Percentiles rank a stretch among this genome's conserved stretches.
Conservation (phyloP, 2,888 invertebrate genomes). For the Plemyria rubiginata region DNA sequence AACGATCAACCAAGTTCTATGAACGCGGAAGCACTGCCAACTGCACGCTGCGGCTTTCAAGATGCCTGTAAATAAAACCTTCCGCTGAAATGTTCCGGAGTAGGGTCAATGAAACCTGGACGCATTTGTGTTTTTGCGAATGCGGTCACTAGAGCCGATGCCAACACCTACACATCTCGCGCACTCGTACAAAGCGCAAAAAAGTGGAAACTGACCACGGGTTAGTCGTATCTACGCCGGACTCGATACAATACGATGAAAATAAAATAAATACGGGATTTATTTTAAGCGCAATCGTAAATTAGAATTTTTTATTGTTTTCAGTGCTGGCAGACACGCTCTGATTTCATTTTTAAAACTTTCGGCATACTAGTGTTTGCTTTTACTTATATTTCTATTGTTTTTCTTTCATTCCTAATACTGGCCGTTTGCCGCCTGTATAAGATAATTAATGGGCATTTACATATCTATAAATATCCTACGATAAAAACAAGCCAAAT, state of each 20-base stretch:
- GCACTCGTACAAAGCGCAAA: slow-evolving; percentile 16
- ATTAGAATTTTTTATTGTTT: slow-evolving; percentile 35
- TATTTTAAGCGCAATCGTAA: slow-evolving; percentile 13
- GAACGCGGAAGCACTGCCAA: slow-evolving; percentile 7
- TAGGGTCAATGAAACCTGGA: slow-evolving; percentile 59
- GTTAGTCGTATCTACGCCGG: slow-evolving; percentile 33
- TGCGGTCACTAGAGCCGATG: slow-evolving; percentile 41
- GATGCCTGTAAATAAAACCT: slow-evolving; percentile 16
- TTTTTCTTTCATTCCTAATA: too few species aligned
- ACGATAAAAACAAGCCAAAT: slow-evolving; percentile 43
- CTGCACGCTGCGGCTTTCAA: slow-evolving; percentile 12
- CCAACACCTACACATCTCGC: slow-evolving; percentile 37
- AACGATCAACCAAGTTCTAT: background rate
- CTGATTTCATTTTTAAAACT: background rate
- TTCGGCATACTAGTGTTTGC: background rate
- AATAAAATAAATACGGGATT: slow-evolving; percentile 42
- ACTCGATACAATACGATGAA: slow-evolving; percentile 39
- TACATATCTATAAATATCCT: slow-evolving; percentile 1
- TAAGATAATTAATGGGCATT: background rate
- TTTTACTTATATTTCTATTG: too few species aligned
- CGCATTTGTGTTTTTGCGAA: slow-evolving; percentile 44
- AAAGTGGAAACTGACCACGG: slow-evolving; percentile 32
- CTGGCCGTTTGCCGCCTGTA: background rate
- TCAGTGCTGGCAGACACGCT: background rate
- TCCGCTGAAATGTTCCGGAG: slow-evolving; percentile 32